Evolutionary conservation across 2,888 invertebrate genomes (phyloP).

Genomic region (Chrysina gloriosa): DNA sequence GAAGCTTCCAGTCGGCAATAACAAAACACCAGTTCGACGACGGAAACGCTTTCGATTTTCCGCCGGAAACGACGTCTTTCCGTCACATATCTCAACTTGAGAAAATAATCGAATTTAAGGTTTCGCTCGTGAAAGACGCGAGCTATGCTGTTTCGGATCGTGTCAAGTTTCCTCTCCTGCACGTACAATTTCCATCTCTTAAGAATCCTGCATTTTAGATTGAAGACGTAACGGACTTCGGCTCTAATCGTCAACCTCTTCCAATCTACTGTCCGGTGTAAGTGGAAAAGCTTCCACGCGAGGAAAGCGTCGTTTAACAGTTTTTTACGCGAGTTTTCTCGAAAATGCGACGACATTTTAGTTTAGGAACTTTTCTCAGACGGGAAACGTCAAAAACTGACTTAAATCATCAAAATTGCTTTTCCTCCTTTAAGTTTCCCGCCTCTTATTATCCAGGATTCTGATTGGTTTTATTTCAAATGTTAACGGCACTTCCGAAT

Average conservation of each 20-base stretch:
- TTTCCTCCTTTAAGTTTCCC: too few species aligned
- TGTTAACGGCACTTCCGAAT: too few species aligned
- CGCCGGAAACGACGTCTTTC: conserved; percentile 26
- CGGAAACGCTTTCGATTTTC: conserved; percentile 23
- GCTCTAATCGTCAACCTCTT: conserved; percentile 54
- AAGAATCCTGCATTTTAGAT: conserved; percentile 49
- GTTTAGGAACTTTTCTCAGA: too few species aligned
- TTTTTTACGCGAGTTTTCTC: too few species aligned
- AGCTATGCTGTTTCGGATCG: conserved; percentile 50
- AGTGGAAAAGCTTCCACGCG: not conserved
- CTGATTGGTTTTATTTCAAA: too few species aligned
- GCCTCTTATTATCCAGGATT: too few species aligned
- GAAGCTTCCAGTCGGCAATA: conserved; percentile 4
- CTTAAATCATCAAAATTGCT: too few species aligned
- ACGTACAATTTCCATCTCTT: conserved; percentile 50
- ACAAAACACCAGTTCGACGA: conserved; percentile 7
- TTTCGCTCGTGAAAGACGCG: conserved; percentile 50
- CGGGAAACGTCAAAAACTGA: too few species aligned
- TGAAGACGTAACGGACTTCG: conserved; percentile 53
- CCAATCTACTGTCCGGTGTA: conserved; percentile 45
- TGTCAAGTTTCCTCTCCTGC: conserved; percentile 42
- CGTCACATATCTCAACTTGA: conserved; percentile 32
- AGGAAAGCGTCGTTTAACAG: not conserved
- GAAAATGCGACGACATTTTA: too few species aligned
- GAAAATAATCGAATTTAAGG: conserved; percentile 44